phyloP scores from a whole-genome alignment of 2,797 vertebrate genomes.

The Hypotaenidia philippensis region DNA sequence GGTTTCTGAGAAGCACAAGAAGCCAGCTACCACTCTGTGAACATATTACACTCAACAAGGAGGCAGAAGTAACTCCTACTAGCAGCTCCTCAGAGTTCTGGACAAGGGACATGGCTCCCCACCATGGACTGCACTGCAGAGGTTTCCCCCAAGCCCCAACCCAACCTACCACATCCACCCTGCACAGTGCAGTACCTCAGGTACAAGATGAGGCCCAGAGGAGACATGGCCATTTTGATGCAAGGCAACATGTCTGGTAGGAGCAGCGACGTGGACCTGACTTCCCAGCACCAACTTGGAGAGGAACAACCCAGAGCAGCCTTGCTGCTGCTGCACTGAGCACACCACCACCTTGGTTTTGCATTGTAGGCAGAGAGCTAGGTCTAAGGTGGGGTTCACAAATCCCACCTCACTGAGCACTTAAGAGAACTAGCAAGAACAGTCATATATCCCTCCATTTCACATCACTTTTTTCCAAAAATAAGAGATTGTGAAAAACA shows the following conservation, averaged over 20 bases:
- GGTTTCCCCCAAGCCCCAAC: neutral
- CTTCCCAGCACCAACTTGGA: neutral
- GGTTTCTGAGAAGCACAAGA: rapidly evolving
- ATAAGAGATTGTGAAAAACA: neutral
- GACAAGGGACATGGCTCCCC: too few relatives aligned
- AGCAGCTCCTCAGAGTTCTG: neutral
- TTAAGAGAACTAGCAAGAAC: neutral
- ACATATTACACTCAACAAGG: neutral
- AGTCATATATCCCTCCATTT: rapidly evolving
- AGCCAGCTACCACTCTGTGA: neutral
- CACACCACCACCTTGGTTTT: neutral
- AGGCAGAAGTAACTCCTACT: neutral
- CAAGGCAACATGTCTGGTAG: rapidly evolving
- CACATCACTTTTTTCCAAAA: neutral
- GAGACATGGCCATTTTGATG: rapidly evolving
- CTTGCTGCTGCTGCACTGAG: neutral
- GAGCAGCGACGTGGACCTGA: rapidly evolving
- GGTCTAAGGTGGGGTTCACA: neutral
- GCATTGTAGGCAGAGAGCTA: neutral
- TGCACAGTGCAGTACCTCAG: neutral
- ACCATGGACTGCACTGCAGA: neutral
- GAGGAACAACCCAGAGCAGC: neutral
- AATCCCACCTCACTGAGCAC: neutral
- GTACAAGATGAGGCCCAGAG: neutral
- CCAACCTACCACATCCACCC: neutral